A percentile compares a stretch with the other conserved stretches of the same genome.
Conservation (phyloP, 2,888 invertebrate genomes). For the Microctonus brassicae region DNA sequence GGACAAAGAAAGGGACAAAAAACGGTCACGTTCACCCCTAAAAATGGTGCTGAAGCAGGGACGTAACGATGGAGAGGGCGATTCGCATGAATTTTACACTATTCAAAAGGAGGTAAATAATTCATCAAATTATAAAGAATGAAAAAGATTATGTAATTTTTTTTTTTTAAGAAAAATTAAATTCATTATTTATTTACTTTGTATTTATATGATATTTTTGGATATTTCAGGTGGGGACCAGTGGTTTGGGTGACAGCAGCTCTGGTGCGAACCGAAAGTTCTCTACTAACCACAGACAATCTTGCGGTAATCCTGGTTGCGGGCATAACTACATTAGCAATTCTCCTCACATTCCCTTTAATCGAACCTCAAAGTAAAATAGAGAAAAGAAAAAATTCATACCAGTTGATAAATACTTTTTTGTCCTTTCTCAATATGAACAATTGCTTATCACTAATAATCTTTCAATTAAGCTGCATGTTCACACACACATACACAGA, state of each 20-base stretch:
- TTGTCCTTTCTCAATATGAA: neutral
- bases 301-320: slow-evolving; percentile 70
- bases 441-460: neutral
- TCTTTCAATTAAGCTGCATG: neutral
- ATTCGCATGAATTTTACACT: slow-evolving; percentile 75
- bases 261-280: slow-evolving; percentile 70
- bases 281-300: slow-evolving; percentile 70
- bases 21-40: slow-evolving; percentile 76
- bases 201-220: slow-evolving; percentile 45
- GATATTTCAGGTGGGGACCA: slow-evolving; percentile 66
- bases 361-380: slow-evolving; percentile 31
- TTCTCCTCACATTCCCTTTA: slow-evolving; percentile 53
- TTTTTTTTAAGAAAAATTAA: too few species aligned
- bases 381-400: neutral
- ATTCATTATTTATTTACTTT: slow-evolving; percentile 9
- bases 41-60: slow-evolving; percentile 83
- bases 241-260: slow-evolving; percentile 69
- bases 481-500: neutral
- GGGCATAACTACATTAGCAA: slow-evolving; percentile 69
- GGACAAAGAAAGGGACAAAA: slow-evolving; percentile 74
- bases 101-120: slow-evolving; percentile 78
- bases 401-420: neutral
- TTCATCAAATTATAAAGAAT: slow-evolving; percentile 5
- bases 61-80: slow-evolving; percentile 71
- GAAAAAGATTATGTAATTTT: neutral